A percentile compares a stretch with the other conserved stretches of the same genome.
These are phyloP conservation scores for Spongilla lacustris DNA, from an alignment of 37 sponge, comb jelly and placozoan genomes.

Conservation along the genomic window DNA sequence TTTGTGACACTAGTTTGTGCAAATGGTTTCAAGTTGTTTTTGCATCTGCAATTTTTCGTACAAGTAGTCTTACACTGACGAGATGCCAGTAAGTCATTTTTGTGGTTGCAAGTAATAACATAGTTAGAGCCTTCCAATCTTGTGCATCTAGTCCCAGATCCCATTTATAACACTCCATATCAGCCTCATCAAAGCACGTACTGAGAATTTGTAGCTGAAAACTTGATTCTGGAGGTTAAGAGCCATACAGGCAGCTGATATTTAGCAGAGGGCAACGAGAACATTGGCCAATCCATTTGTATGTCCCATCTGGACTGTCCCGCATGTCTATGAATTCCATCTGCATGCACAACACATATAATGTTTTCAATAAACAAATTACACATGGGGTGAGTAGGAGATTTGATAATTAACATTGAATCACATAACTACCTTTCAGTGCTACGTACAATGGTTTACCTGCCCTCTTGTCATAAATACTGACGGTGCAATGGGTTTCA, in stretches of 20 bases:
- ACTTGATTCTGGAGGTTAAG: conserved; percentile 9
- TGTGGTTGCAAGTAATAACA: conserved; percentile 14
- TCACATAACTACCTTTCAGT: too few relatives aligned
- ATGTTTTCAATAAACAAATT: too few relatives aligned
- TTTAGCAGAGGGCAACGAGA: conserved; percentile 36
- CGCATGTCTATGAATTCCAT: conserved; percentile 66
- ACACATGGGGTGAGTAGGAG: too few relatives aligned
- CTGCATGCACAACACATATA: conserved; percentile 6
- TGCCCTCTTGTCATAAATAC: conserved; percentile 46
- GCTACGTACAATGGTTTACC: neutral
- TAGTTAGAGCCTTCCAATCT: conserved; percentile 12
- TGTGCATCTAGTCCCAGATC: neutral
- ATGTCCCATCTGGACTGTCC: conserved; percentile 49
- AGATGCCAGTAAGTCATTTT: conserved; percentile 17
- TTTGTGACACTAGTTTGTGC: conserved; percentile 32
- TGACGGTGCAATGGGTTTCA: conserved; percentile 37
- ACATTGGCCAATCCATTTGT: conserved; percentile 62
- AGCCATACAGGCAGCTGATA: conserved; percentile 41
- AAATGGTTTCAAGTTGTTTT: neutral
- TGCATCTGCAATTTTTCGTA: conserved; percentile 6
- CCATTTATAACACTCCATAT: conserved; percentile 31
- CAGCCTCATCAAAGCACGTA: conserved; percentile 26
- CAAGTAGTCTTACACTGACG: conserved; percentile 23
- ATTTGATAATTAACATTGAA: too few relatives aligned
- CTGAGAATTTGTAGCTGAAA: conserved; percentile 12